These are phyloP conservation scores for Argyresthia goedartella DNA, from an alignment of 2,888 invertebrate species.

Conservation along the genomic window DNA sequence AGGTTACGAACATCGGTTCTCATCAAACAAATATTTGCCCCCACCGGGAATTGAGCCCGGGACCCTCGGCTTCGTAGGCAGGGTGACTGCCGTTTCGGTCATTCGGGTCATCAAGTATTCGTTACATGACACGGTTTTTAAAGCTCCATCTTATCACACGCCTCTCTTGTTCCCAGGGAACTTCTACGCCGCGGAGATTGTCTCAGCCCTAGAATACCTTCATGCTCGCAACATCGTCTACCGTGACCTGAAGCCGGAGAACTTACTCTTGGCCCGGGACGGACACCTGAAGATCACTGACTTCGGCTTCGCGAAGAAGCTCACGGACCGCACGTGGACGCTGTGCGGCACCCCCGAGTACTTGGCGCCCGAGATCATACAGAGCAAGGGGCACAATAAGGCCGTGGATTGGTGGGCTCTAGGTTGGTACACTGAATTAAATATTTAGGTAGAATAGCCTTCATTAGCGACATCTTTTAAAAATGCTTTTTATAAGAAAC, in stretches of 20 bases:
- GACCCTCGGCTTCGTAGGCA: too few species aligned
- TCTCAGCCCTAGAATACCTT: constrained; percentile 93
- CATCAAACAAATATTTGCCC: too few species aligned
- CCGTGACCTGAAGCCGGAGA: constrained; percentile 93
- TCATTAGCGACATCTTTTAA: not conserved
- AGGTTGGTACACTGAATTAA: constrained; percentile 59
- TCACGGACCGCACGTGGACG: constrained; percentile 96
- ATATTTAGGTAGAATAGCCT: not conserved
- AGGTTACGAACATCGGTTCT: too few species aligned
- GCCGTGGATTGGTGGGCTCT: constrained; percentile 99
- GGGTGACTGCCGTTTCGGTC: too few species aligned
- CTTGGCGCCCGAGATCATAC: constrained; percentile 96
- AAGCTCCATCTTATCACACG: too few species aligned
- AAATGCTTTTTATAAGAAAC: too few species aligned
- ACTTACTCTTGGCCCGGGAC: constrained; percentile 89
- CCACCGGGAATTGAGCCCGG: too few species aligned
- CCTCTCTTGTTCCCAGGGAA: constrained; percentile 66
- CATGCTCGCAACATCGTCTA: constrained; percentile 92
- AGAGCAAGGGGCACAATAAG: constrained; percentile 97
- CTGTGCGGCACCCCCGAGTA: constrained; percentile 98
- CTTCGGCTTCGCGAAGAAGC: constrained; percentile 97
- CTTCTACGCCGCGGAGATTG: constrained; percentile 96
- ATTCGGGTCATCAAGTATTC: too few species aligned
- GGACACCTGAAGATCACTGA: constrained; percentile 98
- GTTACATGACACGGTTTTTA: too few species aligned